These are phyloP conservation scores for Syngnathus floridae DNA, from an alignment of 2,113 vertebrate species.

Conservation along the genomic window DNA sequence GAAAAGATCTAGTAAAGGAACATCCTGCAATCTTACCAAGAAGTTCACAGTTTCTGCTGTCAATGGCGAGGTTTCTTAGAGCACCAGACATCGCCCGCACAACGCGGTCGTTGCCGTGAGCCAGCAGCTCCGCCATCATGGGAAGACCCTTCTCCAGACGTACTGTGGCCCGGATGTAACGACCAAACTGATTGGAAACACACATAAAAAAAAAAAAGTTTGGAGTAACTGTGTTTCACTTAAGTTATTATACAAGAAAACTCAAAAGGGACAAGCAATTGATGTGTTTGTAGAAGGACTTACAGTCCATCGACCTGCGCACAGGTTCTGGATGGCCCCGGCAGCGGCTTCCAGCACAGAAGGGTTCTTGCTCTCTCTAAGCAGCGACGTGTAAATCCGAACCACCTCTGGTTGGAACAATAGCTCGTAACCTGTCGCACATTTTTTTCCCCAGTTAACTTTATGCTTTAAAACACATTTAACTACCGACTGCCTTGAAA, in stretches of 20 bases:
- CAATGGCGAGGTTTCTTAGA: conserved; percentile 89
- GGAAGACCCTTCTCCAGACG: conserved; percentile 94
- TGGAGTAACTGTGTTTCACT: background rate
- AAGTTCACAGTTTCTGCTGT: conserved; percentile 86
- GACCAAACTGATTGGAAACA: conserved; percentile 76
- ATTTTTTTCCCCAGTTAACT: background rate
- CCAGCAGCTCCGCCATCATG: conserved; percentile 84
- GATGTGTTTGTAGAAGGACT: conserved; percentile 26
- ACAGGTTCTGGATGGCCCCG: conserved; percentile 92
- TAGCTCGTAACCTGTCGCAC: conserved; percentile 83
- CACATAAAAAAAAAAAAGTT: background rate
- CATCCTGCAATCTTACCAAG: conserved; percentile 72
- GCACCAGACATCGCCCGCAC: conserved; percentile 89
- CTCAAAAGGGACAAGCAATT: background rate
- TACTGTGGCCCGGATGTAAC: conserved; percentile 82
- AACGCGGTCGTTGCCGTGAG: conserved; percentile 83
- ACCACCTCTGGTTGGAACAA: conserved; percentile 95
- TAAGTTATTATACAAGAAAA: background rate
- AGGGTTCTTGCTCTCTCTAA: conserved; percentile 87
- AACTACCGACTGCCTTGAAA: background rate
- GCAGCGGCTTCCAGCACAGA: conserved; percentile 91
- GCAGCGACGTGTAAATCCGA: conserved; percentile 89
- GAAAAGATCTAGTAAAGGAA: too few species aligned
- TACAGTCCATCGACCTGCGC: conserved; percentile 87
- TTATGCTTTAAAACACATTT: background rate